Conservation (phyloP, 2,113 vertebrate species). For the Cettia cetti region DNA sequence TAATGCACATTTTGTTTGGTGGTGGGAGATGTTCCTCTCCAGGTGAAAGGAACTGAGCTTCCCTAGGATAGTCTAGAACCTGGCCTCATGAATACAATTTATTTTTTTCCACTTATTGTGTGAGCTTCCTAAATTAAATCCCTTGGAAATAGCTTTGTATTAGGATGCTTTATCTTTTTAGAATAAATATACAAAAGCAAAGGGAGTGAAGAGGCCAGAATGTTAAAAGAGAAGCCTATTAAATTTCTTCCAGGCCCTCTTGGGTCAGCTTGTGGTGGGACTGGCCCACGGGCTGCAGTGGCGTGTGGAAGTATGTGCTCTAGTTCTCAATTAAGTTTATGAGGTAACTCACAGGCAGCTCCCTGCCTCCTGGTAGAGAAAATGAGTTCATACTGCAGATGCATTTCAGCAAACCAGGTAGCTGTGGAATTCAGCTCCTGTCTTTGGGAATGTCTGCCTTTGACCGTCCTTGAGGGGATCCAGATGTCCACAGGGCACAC, state of each 20-base stretch:
- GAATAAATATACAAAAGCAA: neutral
- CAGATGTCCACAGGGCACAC: fast-evolving
- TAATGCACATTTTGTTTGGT: neutral
- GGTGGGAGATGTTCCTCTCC: neutral
- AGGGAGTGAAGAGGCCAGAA: neutral
- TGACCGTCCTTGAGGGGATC: neutral
- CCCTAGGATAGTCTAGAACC: neutral
- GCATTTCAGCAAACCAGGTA: neutral
- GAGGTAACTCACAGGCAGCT: neutral
- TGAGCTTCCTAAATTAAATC: neutral
- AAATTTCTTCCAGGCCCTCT: neutral
- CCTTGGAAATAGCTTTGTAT: neutral
- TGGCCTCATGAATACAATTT: neutral
- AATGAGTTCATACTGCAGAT: neutral
- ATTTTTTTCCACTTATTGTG: neutral
- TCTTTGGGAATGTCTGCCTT: neutral
- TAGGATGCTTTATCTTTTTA: neutral
- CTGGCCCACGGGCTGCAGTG: neutral
- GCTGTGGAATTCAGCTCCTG: neutral
- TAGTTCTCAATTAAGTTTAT: neutral
- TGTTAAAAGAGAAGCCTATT: neutral
- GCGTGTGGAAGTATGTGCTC: fast-evolving
- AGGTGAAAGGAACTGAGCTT: neutral
- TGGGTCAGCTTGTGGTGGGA: neutral
- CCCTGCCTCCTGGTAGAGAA: neutral